Conservation (phyloP, 2,797 vertebrate species). For the Hafferia zeledoni region DNA sequence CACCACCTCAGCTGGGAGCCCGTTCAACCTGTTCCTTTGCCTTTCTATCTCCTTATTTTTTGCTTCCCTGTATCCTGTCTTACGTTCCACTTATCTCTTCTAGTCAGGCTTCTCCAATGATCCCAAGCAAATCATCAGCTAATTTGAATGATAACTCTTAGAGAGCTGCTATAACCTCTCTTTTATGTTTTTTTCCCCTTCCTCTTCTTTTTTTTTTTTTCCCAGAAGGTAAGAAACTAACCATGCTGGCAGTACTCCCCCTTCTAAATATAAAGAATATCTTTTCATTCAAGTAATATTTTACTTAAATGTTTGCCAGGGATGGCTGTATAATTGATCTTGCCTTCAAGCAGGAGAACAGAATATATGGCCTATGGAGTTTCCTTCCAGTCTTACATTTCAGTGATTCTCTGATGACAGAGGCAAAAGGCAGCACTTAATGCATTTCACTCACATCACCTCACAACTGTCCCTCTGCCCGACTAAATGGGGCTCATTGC, state of each 20-base stretch:
- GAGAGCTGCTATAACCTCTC: constrained; percentile 12
- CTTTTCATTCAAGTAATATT: constrained; percentile 30
- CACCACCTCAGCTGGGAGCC: neutral
- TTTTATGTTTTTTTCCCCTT: neutral
- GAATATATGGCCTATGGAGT: constrained; percentile 26
- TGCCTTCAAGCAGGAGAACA: constrained; percentile 12
- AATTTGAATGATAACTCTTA: constrained; percentile 60
- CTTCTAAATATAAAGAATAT: constrained; percentile 57
- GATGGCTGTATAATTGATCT: constrained; percentile 40
- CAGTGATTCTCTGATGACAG: constrained; percentile 37
- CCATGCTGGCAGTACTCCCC: neutral
- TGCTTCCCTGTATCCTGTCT: constrained; percentile 6
- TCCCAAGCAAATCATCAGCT: constrained; percentile 57
- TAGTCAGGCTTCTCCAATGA: constrained; percentile 46
- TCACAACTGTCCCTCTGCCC: neutral
- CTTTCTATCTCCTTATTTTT: constrained; percentile 14
- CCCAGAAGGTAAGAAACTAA: neutral
- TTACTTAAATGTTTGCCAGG: constrained; percentile 36
- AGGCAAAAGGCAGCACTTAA: constrained; percentile 25
- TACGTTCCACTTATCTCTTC: constrained; percentile 29
- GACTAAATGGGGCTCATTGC: neutral
- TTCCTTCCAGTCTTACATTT: constrained; percentile 46
- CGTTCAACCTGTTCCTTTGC: constrained; percentile 28
- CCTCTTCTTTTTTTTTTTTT: fast-evolving
- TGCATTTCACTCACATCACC: constrained; percentile 26